Evolutionary conservation across 2,888 invertebrate species (phyloP), one percentile per base, ranked within the genome.

Genomic region (Linnaemya tessellans): DNA sequence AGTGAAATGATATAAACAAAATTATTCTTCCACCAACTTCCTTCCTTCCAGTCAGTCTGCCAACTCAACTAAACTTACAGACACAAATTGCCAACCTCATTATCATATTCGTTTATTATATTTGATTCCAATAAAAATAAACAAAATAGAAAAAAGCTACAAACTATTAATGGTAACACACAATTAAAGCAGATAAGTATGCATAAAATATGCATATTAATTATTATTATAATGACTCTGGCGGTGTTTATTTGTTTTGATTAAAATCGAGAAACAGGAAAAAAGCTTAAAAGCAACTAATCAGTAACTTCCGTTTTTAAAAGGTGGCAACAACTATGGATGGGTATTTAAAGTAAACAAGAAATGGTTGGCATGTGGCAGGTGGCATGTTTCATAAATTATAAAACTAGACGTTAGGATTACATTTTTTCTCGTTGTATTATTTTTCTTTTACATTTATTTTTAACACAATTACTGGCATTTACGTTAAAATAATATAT

Each of bases 1-100:
- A 54, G 43, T 82, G 82, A 35, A 78, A 78, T 77, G 62, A 81
- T 80, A 68, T 58, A 73, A 73, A 65, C 35, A 46, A 74, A 74
- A 15, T 80, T 80, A 80, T 78, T 67, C 35, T 77, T 64, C 65
- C 38, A 65, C 38, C 56, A 75, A 22, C 60, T 51, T 64, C 73
- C 62, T 78, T 80, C 58, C 73, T 74, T 58, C 77, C 54, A 25
- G 11, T 10, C 60, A 18, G n/a, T 9, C 15, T n/a, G 35, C 30
- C 35, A 35, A 56, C 15, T 51, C 43, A 65, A 25, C 41, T 15
- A 60, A 60, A 49, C 38, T 22, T 56, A 62, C 62, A 74, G 43
- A 68, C 41, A 51, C 67, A 8, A n/a, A 54, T 70, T 43, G 9
- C 25, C 43, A 51, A 10, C 49, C 15, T 68, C 25, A 51, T 67